These are phyloP conservation scores for Nothocercus nigrocapillus DNA, from an alignment of 2,113 vertebrate genomes.

Conservation along the genomic window DNA sequence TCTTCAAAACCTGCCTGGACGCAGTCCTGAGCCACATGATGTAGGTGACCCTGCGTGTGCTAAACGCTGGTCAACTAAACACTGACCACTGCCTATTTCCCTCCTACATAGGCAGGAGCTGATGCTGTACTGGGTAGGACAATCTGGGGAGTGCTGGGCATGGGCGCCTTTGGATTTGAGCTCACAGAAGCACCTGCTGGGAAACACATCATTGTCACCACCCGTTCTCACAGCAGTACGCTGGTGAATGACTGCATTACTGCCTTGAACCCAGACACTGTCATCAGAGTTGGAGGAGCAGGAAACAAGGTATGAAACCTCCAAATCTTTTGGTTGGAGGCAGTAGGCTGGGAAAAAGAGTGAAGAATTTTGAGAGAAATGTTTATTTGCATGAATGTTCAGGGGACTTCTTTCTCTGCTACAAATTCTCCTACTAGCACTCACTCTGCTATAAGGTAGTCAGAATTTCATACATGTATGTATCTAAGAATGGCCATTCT, in stretches of 20 bases:
- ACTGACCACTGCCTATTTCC: background rate
- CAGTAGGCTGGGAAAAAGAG: background rate
- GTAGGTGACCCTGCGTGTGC: too few relatives aligned
- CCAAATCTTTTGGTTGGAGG: background rate
- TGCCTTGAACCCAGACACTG: constrained; percentile 90
- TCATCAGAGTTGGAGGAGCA: constrained; percentile 93
- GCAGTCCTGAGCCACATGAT: too few relatives aligned
- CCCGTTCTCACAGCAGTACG: constrained; percentile 93
- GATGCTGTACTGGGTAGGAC: constrained; percentile 88
- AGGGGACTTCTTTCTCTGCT: background rate
- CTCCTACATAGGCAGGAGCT: constrained; percentile 79
- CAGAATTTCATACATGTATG: background rate
- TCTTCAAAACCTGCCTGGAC: too few relatives aligned
- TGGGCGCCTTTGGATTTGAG: constrained; percentile 94
- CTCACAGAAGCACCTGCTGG: constrained; percentile 87
- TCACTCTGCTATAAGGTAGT: background rate
- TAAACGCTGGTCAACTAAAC: background rate
- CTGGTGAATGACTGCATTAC: constrained; percentile 88
- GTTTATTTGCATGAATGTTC: background rate
- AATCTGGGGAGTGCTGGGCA: constrained; percentile 91
- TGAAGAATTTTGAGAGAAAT: background rate
- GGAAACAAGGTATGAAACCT: constrained; percentile 90
- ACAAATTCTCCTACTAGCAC: background rate
- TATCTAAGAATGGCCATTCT: background rate
- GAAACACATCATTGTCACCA: constrained; percentile 90